phyloP scores from a whole-genome alignment of 2,797 vertebrate species.

The Pagetopsis macropterus region DNA sequence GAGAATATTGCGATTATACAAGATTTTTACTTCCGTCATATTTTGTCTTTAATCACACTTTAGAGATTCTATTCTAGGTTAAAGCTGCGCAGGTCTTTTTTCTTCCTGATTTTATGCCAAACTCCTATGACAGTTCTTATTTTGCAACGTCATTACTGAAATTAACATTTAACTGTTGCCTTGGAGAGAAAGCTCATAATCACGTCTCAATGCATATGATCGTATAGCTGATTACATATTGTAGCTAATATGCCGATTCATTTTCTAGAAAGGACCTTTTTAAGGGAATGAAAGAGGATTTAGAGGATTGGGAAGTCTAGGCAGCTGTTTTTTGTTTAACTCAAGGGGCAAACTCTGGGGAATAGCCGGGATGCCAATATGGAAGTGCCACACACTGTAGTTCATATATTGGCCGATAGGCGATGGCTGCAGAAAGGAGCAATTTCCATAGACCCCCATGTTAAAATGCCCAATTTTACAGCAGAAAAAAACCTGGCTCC shows the following conservation, averaged over 20 bases:
- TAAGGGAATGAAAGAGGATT: background rate
- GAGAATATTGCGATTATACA: too few species aligned
- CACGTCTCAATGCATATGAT: background rate
- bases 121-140: background rate
- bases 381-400: too few species aligned
- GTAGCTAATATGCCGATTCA: background rate
- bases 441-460: too few species aligned
- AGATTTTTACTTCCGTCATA: too few species aligned
- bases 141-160: background rate
- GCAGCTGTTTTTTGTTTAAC: background rate
- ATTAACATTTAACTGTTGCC: background rate
- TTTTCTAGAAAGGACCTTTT: background rate
- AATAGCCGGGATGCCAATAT: too few species aligned
- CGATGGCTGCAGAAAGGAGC: too few species aligned
- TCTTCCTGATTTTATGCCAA: background rate
- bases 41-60: too few species aligned
- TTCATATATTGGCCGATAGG: too few species aligned
- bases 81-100: background rate
- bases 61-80: too few species aligned
- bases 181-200: conserved; percentile 19
- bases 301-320: background rate
- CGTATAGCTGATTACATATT: conserved; percentile 1
- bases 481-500: too few species aligned
- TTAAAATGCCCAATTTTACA: too few species aligned
- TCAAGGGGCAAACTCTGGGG: too few species aligned